phyloP scores from a whole-genome alignment of 2,113 vertebrate species.

The Sclerurus mexicanus region DNA sequence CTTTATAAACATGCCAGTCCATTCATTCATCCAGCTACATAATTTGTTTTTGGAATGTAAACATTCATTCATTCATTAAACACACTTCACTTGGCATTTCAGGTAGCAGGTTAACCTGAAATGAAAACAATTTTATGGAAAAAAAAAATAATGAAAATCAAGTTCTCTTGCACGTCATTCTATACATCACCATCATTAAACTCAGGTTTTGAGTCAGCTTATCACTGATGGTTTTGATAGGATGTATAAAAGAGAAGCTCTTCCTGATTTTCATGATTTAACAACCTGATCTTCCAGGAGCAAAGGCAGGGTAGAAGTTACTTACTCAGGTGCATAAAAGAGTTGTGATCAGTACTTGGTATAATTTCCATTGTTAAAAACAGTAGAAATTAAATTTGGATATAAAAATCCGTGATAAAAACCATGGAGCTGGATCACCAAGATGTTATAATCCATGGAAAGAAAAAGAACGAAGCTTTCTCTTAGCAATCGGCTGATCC shows the following conservation, averaged over 20 bases:
- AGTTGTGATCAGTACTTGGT: slow-evolving; percentile 23
- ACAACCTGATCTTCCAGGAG: slow-evolving; percentile 21
- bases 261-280: slow-evolving; percentile 60
- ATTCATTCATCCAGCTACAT: not conserved
- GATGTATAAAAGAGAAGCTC: slow-evolving; percentile 59
- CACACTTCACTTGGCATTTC: slow-evolving; percentile 47
- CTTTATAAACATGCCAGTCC: not conserved
- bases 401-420: not conserved
- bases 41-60: not conserved
- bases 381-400: slow-evolving; percentile 17
- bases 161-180: slow-evolving; percentile 46
- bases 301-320: slow-evolving; percentile 36
- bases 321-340: slow-evolving; percentile 42
- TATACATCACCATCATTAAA: slow-evolving; percentile 55
- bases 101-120: slow-evolving; percentile 4
- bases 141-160: slow-evolving; percentile 58
- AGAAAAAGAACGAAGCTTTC: slow-evolving; percentile 45
- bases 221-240: slow-evolving; percentile 19
- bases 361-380: slow-evolving; percentile 37
- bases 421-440: slow-evolving; percentile 19
- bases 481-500: slow-evolving; percentile 59
- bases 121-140: not conserved
- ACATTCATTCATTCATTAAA: not conserved
- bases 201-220: not conserved
- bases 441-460: slow-evolving; percentile 7